These are phyloP conservation scores for Ectemnius lituratus DNA, from an alignment of 2,888 invertebrate genomes.

Conservation along the genomic window DNA sequence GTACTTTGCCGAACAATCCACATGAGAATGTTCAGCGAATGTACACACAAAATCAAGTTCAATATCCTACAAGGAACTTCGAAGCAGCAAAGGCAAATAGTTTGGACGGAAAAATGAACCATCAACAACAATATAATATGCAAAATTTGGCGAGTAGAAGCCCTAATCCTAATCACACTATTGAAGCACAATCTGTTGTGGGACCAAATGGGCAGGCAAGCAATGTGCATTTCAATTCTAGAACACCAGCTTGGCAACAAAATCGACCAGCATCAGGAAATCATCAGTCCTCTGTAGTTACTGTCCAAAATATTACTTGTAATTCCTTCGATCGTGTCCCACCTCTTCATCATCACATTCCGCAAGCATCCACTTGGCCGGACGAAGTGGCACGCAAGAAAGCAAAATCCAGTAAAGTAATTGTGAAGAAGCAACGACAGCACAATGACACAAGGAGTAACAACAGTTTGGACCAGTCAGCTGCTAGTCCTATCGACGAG, in stretches of 20 bases:
- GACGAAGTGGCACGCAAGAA: conserved; percentile 82
- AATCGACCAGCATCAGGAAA: conserved; percentile 70
- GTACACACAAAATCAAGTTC: conserved; percentile 69
- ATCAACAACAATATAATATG: conserved; percentile 66
- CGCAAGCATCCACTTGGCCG: conserved; percentile 80
- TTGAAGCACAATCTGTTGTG: conserved; percentile 66
- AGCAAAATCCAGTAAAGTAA: conserved; percentile 78
- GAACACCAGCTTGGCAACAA: conserved; percentile 83
- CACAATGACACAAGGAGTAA: conserved; percentile 60
- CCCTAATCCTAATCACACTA: conserved; percentile 66
- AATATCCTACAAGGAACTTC: conserved; percentile 72
- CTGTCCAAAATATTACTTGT: conserved; percentile 76
- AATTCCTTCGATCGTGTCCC: conserved; percentile 85
- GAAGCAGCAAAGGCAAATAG: conserved; percentile 73
- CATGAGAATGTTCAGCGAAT: conserved; percentile 70
- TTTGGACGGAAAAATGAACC: conserved; percentile 60
- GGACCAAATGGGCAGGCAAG: conserved; percentile 66
- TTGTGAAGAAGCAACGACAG: conserved; percentile 74
- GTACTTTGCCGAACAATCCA: conserved; percentile 55
- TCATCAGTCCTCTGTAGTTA: conserved; percentile 57
- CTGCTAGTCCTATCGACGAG: conserved; percentile 68
- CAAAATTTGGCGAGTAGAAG: conserved; percentile 70
- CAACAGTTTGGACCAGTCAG: conserved; percentile 63
- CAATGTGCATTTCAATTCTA: conserved; percentile 71
- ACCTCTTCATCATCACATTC: conserved; percentile 85